phyloP scores from a whole-genome alignment of 2,113 vertebrate genomes.

The Pseudorasbora parva region DNA sequence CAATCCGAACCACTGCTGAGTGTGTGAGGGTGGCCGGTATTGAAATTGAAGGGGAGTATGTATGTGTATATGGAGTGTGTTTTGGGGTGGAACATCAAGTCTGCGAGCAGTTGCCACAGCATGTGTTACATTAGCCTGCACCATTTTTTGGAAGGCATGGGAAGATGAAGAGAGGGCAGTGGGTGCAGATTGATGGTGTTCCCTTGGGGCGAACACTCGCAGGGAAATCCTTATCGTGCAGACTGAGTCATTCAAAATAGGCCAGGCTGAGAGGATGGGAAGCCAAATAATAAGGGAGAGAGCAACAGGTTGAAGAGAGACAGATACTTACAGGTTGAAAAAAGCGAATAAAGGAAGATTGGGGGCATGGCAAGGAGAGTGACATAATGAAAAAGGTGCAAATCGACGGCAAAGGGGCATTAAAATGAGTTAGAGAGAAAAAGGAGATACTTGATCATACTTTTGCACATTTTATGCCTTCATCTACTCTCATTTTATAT shows the following conservation, averaged over 20 bases:
- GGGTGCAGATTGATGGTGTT: conserved; percentile 21
- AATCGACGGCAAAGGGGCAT: not conserved
- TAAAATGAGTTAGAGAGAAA: not conserved
- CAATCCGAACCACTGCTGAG: not conserved
- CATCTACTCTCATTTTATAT: not conserved
- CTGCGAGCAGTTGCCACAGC: conserved; percentile 3
- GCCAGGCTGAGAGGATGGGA: conserved; percentile 17
- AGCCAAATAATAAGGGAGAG: not conserved
- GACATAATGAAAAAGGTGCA: not conserved
- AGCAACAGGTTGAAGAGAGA: not conserved
- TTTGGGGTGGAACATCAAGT: conserved; percentile 15
- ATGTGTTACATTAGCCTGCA: conserved; percentile 35
- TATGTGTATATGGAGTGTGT: not conserved
- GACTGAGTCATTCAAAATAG: conserved; percentile 27
- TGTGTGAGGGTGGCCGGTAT: not conserved
- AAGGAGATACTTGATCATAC: not conserved
- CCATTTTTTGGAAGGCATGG: conserved; percentile 29
- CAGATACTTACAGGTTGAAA: conserved; percentile 17
- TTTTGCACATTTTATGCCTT: conserved; percentile 1
- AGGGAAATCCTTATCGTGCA: conserved; percentile 13
- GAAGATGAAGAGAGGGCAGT: conserved; percentile 34
- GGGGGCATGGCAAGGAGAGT: not conserved
- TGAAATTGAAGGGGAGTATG: conserved; percentile 6
- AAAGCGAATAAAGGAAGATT: conserved; percentile 28
- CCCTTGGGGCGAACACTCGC: conserved; percentile 1